Evolutionary conservation across 53 echinoderm and acorn worm species (phyloP), one percentile per base, ranked within the genome.

Genomic region (Hippasteria phrygiana): DNA sequence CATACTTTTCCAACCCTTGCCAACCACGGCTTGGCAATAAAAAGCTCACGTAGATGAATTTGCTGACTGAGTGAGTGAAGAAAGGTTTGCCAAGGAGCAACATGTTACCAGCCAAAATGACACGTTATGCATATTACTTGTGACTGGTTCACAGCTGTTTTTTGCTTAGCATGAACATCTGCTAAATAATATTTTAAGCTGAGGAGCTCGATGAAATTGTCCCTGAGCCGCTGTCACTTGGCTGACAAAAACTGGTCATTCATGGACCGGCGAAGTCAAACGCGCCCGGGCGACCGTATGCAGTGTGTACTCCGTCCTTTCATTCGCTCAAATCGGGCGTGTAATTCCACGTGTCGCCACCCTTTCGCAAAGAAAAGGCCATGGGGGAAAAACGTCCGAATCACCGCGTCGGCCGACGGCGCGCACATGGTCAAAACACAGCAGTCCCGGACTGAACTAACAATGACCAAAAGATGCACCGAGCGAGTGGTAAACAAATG

Each of bases 271-370:
- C 75, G 37, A 78, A 82, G 82, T 82, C 82, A 65, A 82, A 82
- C 66, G 45, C 29, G 48, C 17, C 64, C 32, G 26, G 42, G 33
- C 64, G 20, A 65, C 43, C 78, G 78, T 78, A 27, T 16, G 29
- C 55, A 55, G 27, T 85, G 70, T 85, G 85, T 85, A 37, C 39
- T 55, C 42, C 18, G 85, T 20, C 85, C 85, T 33, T 85, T 85
- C 12, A 85, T 14, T 16, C n/a, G 22, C 42, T 39, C 85, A 34
- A 85, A 85, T 71, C 85, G 71, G 50, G 51, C 85, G 85, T 85
- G 50, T 71, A 83, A 41, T 62, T 62, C 65, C 63, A 71, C 69
- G 47, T 50, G 70, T 71, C 70, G 71, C 69, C 69, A 48, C 26
- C 4, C 36, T 35, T 33, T 13, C 37, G 63, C 39, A 83, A 50